phyloP scores from a whole-genome alignment of 2,888 invertebrate species.

The Apotomis turbidana region DNA sequence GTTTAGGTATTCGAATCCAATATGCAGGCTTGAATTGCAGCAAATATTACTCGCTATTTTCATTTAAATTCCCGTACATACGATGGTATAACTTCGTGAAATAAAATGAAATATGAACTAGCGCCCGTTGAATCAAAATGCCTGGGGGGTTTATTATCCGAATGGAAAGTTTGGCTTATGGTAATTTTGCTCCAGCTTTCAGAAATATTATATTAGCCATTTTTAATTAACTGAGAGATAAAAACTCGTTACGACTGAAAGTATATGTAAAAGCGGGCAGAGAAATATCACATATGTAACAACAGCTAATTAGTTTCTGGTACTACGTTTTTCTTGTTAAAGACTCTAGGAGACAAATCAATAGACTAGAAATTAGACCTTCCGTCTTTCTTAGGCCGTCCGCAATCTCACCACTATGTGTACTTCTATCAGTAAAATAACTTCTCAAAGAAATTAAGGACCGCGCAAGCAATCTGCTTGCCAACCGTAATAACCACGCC shows the following conservation, averaged over 20 bases:
- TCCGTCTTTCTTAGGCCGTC: no score
- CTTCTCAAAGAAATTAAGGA: no score
- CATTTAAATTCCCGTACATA: background rate
- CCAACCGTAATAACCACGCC: background rate
- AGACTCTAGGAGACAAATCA: background rate
- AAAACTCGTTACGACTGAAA: background rate
- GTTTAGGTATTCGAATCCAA: background rate
- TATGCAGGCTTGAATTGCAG: background rate
- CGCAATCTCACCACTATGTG: no score
- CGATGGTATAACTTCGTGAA: no score
- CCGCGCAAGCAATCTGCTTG: background rate
- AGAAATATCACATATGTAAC: background rate
- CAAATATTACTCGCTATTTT: background rate
- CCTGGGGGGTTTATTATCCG: constrained; percentile 13
- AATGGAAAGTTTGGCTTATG: constrained; percentile 15
- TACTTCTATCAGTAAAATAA: no score
- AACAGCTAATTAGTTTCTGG: background rate
- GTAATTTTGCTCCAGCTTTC: background rate
- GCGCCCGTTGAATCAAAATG: background rate
- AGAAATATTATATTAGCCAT: background rate
- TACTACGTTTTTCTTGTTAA: background rate
- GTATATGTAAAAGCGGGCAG: no score
- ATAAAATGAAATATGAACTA: constrained; percentile 9
- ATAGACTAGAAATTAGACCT: no score
- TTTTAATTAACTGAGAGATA: background rate